Evolutionary conservation across 2,797 vertebrate genomes (phyloP), one percentile per base, ranked within the genome.

Genomic region (Macropodus opercularis): DNA sequence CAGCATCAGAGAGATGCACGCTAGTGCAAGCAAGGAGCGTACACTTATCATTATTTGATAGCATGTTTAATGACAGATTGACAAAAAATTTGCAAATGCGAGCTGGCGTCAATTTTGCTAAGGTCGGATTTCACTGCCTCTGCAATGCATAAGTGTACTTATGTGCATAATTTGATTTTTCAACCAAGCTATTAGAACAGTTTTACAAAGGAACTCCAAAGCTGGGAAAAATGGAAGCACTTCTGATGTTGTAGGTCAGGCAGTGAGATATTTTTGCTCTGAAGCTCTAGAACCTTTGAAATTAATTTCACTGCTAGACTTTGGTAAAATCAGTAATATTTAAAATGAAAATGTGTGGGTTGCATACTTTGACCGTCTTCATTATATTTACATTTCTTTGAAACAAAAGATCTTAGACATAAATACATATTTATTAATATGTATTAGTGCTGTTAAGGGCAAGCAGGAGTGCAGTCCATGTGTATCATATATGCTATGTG

Each of bases 41-140:
- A 92, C 93, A 93, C 94, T 95, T 95, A 96, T 95, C 94, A 95
- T 95, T 94, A 95, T 98, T 95, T 95, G 94, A 96, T 96, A 97
- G 94, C 94, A 96, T 95, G 95, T 97, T 97, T 96, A 96, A 97
- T 94, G 95, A 96, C 95, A 96, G 94, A 96, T 95, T 95, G 95
- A 98, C 94, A 92, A 93, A 93, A 92, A 94, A 93, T 95, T 95
- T 93, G 94, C 93, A 96, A 95, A 98, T 92, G 93, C 84, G 92
- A 94, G 94, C 92, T 91, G 94, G 94, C 95, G 89, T 94, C 92
- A 88, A 91, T 93, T 94, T 93, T 84, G 92, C 93, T 91, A 92
- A 93, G 93, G 95, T 94, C 87, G 92, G 91, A 92, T 95, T 92
- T 93, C 88, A 88, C 92, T 87, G 92, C 90, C 86, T 93, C 93